Percentiles rank a stretch among this genome's conserved stretches.
phyloP scores from a whole-genome alignment of 2,888 invertebrate genomes.

The Danaus chrysippus region DNA sequence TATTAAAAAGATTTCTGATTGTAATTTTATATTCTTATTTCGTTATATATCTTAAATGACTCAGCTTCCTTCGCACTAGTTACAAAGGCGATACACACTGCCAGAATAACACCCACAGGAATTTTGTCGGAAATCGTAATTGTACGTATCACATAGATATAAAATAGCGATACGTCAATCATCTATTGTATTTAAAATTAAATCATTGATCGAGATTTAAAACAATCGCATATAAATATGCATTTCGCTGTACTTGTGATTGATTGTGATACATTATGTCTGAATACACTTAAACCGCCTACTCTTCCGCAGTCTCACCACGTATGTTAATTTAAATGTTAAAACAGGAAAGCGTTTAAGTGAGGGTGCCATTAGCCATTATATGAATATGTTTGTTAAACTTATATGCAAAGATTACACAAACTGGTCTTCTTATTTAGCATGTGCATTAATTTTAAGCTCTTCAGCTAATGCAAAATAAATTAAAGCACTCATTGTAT shows the following conservation, averaged over 20 bases:
- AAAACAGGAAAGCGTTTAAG: constrained; percentile 28
- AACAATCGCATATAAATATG: constrained; percentile 49
- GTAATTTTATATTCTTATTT: constrained; percentile 43
- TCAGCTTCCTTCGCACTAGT: constrained; percentile 52
- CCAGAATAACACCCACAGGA: constrained; percentile 43
- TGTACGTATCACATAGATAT: constrained; percentile 39
- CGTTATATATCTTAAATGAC: constrained; percentile 46
- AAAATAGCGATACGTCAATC: constrained; percentile 58
- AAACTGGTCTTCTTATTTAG: constrained; percentile 45
- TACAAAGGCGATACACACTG: constrained; percentile 24
- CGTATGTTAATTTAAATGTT: constrained; percentile 29
- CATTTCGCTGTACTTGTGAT: constrained; percentile 16
- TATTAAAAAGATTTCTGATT: constrained; percentile 54
- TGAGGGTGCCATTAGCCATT: constrained; percentile 39
- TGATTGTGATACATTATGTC: constrained; percentile 14
- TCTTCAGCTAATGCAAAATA: constrained; percentile 40
- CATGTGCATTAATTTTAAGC: constrained; percentile 52
- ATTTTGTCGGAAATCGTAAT: constrained; percentile 29
- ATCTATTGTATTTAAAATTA: constrained; percentile 55
- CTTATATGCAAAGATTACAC: constrained; percentile 42
- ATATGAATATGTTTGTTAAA: constrained; percentile 38
- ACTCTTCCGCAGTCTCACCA: constrained; percentile 15
- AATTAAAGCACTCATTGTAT: constrained; percentile 46
- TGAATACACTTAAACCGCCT: constrained; percentile 15
- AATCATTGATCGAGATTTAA: constrained; percentile 54